phyloP scores from a whole-genome alignment of 2,113 vertebrate genomes.

The Guaruba guarouba region DNA sequence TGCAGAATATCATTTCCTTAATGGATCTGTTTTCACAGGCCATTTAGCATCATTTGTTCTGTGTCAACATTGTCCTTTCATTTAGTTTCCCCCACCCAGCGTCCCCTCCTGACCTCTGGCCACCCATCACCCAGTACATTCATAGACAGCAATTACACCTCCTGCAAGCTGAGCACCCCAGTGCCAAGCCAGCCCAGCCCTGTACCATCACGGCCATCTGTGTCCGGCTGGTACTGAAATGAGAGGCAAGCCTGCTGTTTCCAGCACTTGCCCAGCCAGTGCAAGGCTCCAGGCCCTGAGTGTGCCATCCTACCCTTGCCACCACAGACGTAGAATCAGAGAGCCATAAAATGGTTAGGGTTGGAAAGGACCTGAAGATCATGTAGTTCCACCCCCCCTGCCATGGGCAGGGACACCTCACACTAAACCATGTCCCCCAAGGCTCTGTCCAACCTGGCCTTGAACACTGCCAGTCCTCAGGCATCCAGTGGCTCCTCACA shows the following conservation, averaged over 20 bases:
- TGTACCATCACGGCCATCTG: background rate
- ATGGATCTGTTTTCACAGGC: slow-evolving; percentile 48
- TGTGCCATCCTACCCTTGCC: background rate
- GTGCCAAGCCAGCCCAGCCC: background rate
- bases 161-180: background rate
- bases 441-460: background rate
- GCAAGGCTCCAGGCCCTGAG: background rate
- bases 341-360: background rate
- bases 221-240: background rate
- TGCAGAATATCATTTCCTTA: slow-evolving; percentile 25
- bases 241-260: background rate
- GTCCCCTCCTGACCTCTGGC: slow-evolving; percentile 22
- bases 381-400: background rate
- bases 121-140: slow-evolving; percentile 25
- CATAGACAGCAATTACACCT: background rate
- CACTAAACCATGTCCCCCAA: background rate
- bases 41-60: slow-evolving; percentile 55
- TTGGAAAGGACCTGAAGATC: background rate
- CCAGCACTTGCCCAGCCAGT: background rate
- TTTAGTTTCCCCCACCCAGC: slow-evolving; percentile 2
- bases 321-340: background rate
- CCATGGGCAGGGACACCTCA: background rate
- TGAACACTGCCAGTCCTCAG: background rate
- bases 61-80: slow-evolving; percentile 42
- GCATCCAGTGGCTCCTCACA: accelerated